phyloP scores from a whole-genome alignment of 2,888 invertebrate genomes.

The Drosophila picticornis region DNA sequence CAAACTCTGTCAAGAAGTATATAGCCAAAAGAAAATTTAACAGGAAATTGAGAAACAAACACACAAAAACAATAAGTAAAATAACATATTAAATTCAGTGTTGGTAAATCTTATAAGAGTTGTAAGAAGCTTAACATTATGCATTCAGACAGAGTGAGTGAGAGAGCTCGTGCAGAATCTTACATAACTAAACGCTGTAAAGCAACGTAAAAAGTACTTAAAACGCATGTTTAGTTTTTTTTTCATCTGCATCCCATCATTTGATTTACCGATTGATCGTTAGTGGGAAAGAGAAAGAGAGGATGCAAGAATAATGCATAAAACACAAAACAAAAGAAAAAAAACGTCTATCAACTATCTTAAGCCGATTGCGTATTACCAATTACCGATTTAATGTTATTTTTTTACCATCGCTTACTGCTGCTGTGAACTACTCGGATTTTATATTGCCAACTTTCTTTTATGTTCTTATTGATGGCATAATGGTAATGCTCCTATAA shows the following conservation, averaged over 20 bases:
- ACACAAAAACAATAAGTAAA: conserved; percentile 9
- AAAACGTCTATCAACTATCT: conserved; percentile 15
- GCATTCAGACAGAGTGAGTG: neutral
- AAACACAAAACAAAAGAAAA: conserved; percentile 29
- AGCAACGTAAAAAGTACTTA: conserved; percentile 50
- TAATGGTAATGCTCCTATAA: conserved; percentile 29
- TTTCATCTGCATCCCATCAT: conserved; percentile 20
- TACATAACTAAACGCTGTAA: conserved; percentile 39
- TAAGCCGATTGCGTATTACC: conserved; percentile 29
- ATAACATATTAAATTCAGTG: conserved; percentile 12
- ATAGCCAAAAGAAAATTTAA: conserved; percentile 28
- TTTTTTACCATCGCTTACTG: conserved; percentile 11
- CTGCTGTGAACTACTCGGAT: conserved; percentile 27
- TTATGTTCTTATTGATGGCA: conserved; percentile 27
- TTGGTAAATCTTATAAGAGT: conserved; percentile 16
- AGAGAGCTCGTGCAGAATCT: conserved; percentile 7
- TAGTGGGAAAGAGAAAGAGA: neutral
- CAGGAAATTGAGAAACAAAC: conserved; percentile 14
- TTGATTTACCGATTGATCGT: conserved; percentile 6
- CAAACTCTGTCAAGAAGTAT: conserved; percentile 29
- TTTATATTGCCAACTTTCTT: conserved; percentile 43
- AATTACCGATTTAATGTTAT: conserved; percentile 14
- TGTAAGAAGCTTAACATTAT: conserved; percentile 10
- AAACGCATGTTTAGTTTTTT: conserved; percentile 37
- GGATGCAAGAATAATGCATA: neutral